Evolutionary conservation across 2,113 vertebrate species (phyloP), one percentile per base, ranked within the genome.

Genomic region (Solenodon paradoxus): DNA sequence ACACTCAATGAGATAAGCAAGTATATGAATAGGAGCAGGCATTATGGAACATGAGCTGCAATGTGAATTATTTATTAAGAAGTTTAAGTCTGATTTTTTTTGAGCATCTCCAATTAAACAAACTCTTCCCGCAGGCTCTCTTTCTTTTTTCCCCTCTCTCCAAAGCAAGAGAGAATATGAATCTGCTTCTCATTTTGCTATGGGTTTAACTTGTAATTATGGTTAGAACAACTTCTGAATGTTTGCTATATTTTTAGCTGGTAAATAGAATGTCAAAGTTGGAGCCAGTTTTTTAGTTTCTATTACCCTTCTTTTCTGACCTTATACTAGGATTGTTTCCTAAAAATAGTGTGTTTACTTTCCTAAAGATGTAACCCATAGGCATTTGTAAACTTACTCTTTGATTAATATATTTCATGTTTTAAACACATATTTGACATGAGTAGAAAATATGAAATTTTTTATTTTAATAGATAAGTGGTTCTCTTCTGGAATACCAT

Each of bases 361-460:
- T 96, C 72, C 13, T 94, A 71, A 92, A 78, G 35, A 11, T 92
- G 1, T 81, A 92, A 12, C 49, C 64, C 20, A 30, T 32, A 72
- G 61, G 17, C 71, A 64, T 95, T 95, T 90, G 32, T 88, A 93
- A 94, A 69, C 35, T 91, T 93, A 26, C 28, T 94, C 22, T 78
- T 89, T 96, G 16, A 78, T 82, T 92, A 77, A 68, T 35, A 66
- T 91, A 88, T 77, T 93, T 95, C 78, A n/a, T 94, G n/a, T 88
- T 95, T 97, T 86, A 93, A 94, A 87, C 42, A 91, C n/a, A 61
- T 10, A 68, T 79, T 94, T 80, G 17, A 69, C 72, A 42, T 96
- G 35, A 86, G 72, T n/a, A 45, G 59, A 81, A 95, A 74, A 78
- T 74, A 40, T 90, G 42, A 72, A 88, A 42, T 72, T 89, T 95